Evolutionary conservation across 2,113 vertebrate genomes (phyloP).

Genomic region (Anser cygnoides): DNA sequence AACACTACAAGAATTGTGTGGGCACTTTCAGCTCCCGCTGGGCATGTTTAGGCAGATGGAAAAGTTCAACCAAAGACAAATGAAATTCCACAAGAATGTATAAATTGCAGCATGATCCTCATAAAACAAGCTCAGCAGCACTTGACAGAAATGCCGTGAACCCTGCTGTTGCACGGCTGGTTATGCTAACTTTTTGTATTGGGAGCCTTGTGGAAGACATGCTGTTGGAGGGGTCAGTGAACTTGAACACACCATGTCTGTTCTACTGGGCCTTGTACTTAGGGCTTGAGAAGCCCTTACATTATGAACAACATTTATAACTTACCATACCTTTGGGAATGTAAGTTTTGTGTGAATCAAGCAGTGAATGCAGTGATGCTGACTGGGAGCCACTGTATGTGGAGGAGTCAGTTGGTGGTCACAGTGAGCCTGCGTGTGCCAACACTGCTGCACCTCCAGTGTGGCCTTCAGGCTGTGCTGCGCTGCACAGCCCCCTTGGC

Average conservation of each 20-base stretch:
- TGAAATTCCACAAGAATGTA: background rate
- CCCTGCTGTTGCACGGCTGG: background rate
- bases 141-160: rapidly evolving
- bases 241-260: background rate
- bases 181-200: background rate
- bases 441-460: background rate
- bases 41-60: conserved; percentile 56
- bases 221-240: background rate
- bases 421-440: background rate
- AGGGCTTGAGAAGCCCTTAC: background rate
- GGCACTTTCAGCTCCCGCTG: conserved; percentile 23
- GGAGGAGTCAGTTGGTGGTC: background rate
- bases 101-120: background rate
- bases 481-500: rapidly evolving
- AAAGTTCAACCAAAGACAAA: conserved; percentile 12
- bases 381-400: background rate
- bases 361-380: conserved; percentile 15
- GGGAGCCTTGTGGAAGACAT: background rate
- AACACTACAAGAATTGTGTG: background rate
- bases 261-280: background rate
- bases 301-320: conserved; percentile 46
- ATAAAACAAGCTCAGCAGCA: conserved; percentile 29
- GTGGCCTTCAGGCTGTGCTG: background rate
- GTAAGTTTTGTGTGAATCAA: background rate
- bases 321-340: background rate